Base-by-base conservation (phyloP, 2,797 vertebrate genomes). In the Mallotus villosus region DNA sequence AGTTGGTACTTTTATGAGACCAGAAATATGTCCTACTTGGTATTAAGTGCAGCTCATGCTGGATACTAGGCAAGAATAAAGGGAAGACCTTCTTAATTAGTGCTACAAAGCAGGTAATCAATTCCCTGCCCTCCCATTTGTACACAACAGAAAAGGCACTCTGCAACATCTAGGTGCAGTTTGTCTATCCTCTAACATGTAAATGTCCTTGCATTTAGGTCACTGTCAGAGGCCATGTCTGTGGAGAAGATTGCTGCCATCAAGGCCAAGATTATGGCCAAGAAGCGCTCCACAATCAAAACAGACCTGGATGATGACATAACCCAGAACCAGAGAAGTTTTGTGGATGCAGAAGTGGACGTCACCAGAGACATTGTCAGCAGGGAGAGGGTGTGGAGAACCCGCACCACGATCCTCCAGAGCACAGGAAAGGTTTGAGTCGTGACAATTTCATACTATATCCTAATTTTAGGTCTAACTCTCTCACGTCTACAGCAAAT, bases 161-260 rank as follows among this genome's bases (percentile, higher is more conserved):
- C n/a, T n/a, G n/a, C n/a, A n/a, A n/a, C n/a, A n/a, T n/a, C n/a
- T n/a, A n/a, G n/a, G n/a, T n/a, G n/a, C n/a, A 55, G 51, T n/a
- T 55, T n/a, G 51, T 19, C 6, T 55, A n/a, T n/a, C 4, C 17
- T 55, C 19, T 55, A 55, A 55, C 51, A 55, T 19, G 51, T 17
- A 55, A 8, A 17, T n/a, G 5, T 55, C 4, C n/a, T 25, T 21
- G 32, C 14, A 34, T 55, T 80, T 86, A 99, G 98, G 83, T 99
- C 98, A 27, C 91, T 99, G 81, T 99, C 98, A 21, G 97, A 98
- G 89, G 97, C 97, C 85, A 99, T 99, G 98, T 99, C 97, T 0
- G 97, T 99, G 91, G 98, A 99, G 90, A 99, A 99, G 91, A 99
- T 99, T 46, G 98, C 98, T 69, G 97, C 98, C 87, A 99, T 99